A percentile compares a stretch with the other conserved stretches of the same genome.
Evolutionary conservation across 1,140 invertebrate genomes (phyloP).

Genomic region (Magallana gigas): DNA sequence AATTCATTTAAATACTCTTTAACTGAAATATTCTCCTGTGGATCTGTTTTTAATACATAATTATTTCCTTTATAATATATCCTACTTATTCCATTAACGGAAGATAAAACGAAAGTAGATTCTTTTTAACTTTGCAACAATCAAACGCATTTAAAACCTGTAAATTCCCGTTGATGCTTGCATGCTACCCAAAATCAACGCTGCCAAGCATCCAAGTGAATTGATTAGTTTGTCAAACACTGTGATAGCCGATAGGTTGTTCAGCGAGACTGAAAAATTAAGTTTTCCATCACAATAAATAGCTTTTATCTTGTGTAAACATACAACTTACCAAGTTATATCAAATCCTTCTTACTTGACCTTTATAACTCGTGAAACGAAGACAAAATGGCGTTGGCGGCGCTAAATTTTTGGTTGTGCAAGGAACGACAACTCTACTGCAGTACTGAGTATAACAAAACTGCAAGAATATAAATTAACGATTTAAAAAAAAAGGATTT

Average conservation of each 20-base stretch:
- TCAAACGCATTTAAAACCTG: conserved; percentile 47
- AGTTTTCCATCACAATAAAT: too few species aligned
- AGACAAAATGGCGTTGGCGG: not conserved
- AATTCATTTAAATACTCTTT: too few species aligned
- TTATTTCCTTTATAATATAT: too few species aligned
- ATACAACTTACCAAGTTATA: too few species aligned
- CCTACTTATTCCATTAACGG: too few species aligned
- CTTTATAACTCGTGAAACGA: not conserved
- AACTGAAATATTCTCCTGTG: too few species aligned
- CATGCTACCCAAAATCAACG: conserved; percentile 19
- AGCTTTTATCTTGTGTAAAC: too few species aligned
- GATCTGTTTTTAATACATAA: too few species aligned
- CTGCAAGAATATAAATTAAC: not conserved
- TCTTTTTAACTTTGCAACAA: too few species aligned
- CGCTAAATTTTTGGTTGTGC: too few species aligned
- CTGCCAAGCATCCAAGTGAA: conserved; percentile 54
- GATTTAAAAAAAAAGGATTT: not conserved
- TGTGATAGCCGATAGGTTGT: not conserved
- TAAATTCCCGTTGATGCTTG: conserved; percentile 51
- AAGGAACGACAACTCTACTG: not conserved
- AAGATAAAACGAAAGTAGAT: conserved; percentile 38
- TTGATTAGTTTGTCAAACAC: conserved; percentile 1
- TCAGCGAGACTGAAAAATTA: too few species aligned
- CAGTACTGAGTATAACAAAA: too few species aligned
- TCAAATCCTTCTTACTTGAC: not conserved